Base-by-base conservation (phyloP, 2,797 vertebrate genomes). In the Erpetoichthys calabaricus region DNA sequence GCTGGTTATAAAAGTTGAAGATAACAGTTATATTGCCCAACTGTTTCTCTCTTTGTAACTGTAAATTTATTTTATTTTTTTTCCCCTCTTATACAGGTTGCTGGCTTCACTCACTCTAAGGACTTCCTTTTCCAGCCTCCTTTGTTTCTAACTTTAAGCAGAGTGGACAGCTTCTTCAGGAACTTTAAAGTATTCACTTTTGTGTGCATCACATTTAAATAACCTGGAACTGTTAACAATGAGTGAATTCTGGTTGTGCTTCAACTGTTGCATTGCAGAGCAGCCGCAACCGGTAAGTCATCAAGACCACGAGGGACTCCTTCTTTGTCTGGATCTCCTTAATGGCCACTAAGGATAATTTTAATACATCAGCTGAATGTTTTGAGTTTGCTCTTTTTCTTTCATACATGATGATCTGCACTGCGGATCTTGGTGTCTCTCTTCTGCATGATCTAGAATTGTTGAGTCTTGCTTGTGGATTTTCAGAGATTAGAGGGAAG, bases 161-260 rank as follows among this genome's bases (percentile, higher is more conserved):
- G 3, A 9, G 5, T n/a, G 62, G 9, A 55, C 50, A 2, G 6
- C 62, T 55, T 51, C 60, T 56, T 9, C 44, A 41, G 51, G 3
- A 61, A 67, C 58, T 45, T 53, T 67, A 61, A 62, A 62, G 72
- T 51, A 55, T 62, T 62, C 46, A 54, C n/a, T 58, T 45, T 10
- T 7, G 52, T 42, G 25, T 66, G 66, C 65, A 66, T 55, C 46
- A 59, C 70, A 60, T 53, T 10, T 45, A 63, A 71, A 68, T 60
- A 54, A 64, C 75, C 72, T 75, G 74, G 77, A 70, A 81, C 73
- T 81, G 53, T 75, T 72, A 70, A 71, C 65, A 67, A 91, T 91
- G 89, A 91, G 89, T 67, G 89, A 91, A 57, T 90, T 91, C 73
- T 91, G 89, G 89, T 76, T 91, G 75, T 91, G 89, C 74, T 91